These are phyloP conservation scores for Tenthredo scrophulariae DNA, from an alignment of 2,888 invertebrate species.

Conservation along the genomic window DNA sequence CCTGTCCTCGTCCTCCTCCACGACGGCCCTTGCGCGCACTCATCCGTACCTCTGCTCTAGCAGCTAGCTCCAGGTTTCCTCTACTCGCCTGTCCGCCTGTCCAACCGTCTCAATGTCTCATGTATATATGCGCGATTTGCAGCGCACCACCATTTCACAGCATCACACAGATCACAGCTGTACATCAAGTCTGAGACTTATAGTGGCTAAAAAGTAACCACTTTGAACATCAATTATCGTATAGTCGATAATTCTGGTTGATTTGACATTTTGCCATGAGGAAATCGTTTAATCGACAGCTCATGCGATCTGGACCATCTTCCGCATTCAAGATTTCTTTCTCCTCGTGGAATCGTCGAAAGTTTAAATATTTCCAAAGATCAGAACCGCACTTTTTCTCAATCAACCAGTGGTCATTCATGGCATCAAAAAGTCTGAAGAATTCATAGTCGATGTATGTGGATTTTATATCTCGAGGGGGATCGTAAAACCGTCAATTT, in stretches of 20 bases:
- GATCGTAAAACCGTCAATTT: neutral
- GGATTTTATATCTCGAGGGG: neutral
- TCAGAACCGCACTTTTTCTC: neutral
- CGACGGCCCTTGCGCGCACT: conserved; percentile 29
- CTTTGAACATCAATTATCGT: neutral
- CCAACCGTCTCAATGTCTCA: conserved; percentile 2
- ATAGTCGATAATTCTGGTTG: neutral
- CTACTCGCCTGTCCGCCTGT: conserved; percentile 40
- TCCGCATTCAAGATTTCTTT: neutral
- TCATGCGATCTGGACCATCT: neutral
- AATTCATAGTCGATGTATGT: neutral
- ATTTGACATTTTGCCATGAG: neutral
- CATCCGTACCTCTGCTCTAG: conserved; percentile 5
- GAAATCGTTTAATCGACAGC: neutral
- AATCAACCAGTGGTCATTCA: neutral
- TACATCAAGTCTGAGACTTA: neutral
- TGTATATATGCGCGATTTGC: neutral
- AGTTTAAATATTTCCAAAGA: neutral
- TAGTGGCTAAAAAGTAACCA: neutral
- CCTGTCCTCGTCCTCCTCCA: conserved; percentile 16
- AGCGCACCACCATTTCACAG: conserved; percentile 26
- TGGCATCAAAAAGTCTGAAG: neutral
- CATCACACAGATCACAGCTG: conserved; percentile 55
- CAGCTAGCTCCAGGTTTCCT: conserved; percentile 30
- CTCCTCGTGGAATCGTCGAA: neutral